Evolutionary conservation across 2,113 vertebrate genomes (phyloP), one percentile per base, ranked within the genome.

Genomic region (Pogona vitticeps): DNA sequence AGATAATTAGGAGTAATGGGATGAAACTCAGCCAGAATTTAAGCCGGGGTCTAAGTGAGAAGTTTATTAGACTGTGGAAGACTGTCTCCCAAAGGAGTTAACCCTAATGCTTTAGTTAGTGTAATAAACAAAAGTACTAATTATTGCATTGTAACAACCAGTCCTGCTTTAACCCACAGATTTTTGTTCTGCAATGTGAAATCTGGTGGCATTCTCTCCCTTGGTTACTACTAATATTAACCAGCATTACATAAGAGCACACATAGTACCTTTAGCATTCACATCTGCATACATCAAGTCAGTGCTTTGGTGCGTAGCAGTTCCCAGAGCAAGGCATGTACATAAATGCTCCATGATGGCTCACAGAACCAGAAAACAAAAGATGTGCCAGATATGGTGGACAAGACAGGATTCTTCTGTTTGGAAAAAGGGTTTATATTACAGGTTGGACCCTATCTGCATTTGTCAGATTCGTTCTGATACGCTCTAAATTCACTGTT

Each of bases 211-310:
- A 72, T 58, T 46, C n/a, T 59, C 38, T 87, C 42, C 72, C 42
- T 76, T 40, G 61, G 46, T 76, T 82, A 82, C 67, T 75, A 28
- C 86, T 58, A 87, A 76, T 75, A 73, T 78, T 85, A 85, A 70
- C 84, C 84, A 80, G 67, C 76, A 86, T 82, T 87, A 68, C 76
- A 59, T 82, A 82, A 82, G 71, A 87, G 20, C 2, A 2, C 78
- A 86, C 0, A 0, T 0, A 2, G 73, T 70, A 61, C 36, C 10
- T 38, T 83, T 56, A 70, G 67, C 18, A 77, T 71, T 70, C 73
- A 78, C 80, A 71, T 46, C 65, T 58, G 40, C 63, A 77, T 67
- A 46, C 73, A 87, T 87, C 79, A 87, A 65, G 72, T 77, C 63
- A 81, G 59, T 77, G 63, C 33, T 68, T 63, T 4, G 28, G 80